These are phyloP conservation scores for Gadus chalcogrammus DNA, from an alignment of 2,113 vertebrate genomes.

Conservation along the genomic window DNA sequence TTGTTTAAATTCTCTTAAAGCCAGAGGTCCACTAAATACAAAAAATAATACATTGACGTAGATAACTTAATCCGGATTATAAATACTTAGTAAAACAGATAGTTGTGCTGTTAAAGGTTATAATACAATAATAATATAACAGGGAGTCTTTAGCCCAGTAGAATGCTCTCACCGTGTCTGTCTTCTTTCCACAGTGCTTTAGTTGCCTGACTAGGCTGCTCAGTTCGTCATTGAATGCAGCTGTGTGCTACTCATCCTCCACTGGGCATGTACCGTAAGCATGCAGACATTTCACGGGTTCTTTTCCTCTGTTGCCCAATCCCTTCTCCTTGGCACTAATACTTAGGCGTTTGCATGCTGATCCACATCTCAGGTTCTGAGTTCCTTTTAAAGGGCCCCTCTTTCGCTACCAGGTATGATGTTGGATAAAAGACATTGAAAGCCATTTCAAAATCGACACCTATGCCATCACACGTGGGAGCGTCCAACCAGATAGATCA, in stretches of 20 bases:
- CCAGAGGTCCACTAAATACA: too few species aligned
- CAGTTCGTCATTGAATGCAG: slow-evolving; percentile 16
- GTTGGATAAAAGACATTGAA: too few species aligned
- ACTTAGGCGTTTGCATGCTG: background rate
- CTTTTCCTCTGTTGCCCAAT: slow-evolving; percentile 9
- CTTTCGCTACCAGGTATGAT: background rate
- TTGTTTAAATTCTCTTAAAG: too few species aligned
- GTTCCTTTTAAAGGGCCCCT: background rate
- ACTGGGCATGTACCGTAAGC: slow-evolving; percentile 49
- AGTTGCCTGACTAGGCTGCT: slow-evolving; percentile 23
- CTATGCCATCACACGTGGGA: background rate
- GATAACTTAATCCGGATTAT: background rate
- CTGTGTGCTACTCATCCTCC: slow-evolving; percentile 31
- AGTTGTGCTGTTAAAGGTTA: background rate
- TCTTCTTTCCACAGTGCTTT: slow-evolving; percentile 45
- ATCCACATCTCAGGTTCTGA: background rate
- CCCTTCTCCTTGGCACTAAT: slow-evolving; percentile 5
- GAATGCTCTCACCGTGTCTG: slow-evolving; percentile 34
- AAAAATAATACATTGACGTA: background rate
- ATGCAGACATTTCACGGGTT: slow-evolving; percentile 40
- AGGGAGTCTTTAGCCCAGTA: background rate
- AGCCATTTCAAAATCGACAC: too few species aligned
- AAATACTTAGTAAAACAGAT: background rate
- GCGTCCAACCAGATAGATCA: background rate
- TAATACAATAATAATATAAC: background rate